Conservation (phyloP, 2,888 invertebrate species). For the Ptilodon capucinus region DNA sequence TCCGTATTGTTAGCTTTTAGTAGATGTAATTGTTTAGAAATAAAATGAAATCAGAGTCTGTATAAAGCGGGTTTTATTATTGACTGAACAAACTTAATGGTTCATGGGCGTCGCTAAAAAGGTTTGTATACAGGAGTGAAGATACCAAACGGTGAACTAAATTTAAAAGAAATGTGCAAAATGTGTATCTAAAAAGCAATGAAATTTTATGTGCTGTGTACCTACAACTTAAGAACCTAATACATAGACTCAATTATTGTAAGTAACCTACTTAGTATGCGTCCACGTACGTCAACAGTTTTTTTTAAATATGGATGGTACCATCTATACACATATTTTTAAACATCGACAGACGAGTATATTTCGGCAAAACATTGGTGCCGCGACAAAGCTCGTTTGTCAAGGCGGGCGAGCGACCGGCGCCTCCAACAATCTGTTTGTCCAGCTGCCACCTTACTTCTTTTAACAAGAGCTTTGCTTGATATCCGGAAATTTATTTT, state of each 20-base stretch:
- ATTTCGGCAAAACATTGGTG: conserved; percentile 40
- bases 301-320: no score
- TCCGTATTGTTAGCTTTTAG: conserved; percentile 22
- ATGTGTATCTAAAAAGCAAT: no score
- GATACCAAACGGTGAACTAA: no score
- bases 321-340: background rate
- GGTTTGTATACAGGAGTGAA: background rate
- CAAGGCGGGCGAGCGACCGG: conserved; percentile 42
- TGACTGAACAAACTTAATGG: conserved; percentile 1
- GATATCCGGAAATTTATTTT: conserved; percentile 67
- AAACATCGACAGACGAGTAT: background rate
- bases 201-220: no score
- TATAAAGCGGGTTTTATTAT: conserved; percentile 11
- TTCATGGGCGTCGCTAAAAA: background rate
- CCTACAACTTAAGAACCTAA: no score
- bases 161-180: no score
- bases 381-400: conserved; percentile 61
- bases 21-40: conserved; percentile 22
- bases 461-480: conserved; percentile 74
- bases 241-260: no score
- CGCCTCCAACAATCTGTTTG: conserved; percentile 69
- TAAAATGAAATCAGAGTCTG: conserved; percentile 17
- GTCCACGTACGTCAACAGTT: no score
- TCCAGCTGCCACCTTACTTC: conserved; percentile 73
- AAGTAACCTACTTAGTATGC: no score